Conservation (phyloP, 1,140 invertebrate species). For the Globodera rostochiensis region DNA sequence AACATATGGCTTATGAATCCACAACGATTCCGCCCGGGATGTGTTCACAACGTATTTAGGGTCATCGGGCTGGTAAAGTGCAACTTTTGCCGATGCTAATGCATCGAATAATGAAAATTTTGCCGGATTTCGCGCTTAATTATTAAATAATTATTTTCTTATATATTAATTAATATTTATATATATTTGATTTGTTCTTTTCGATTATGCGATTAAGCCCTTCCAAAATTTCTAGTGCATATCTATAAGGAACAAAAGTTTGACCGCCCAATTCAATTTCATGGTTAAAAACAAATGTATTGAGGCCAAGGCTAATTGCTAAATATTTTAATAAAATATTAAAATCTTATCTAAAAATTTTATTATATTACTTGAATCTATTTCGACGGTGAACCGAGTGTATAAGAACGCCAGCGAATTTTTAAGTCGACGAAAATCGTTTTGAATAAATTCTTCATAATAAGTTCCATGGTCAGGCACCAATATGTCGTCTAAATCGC, state of each 20-base stretch:
- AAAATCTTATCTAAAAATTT: no score
- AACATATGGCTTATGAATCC: not conserved
- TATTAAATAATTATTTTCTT: no score
- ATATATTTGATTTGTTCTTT: no score
- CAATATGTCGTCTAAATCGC: slow-evolving; percentile 54
- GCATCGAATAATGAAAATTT: not conserved
- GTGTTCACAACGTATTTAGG: not conserved
- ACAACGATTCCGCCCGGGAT: not conserved
- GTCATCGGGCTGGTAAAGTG: not conserved
- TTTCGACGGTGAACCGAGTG: not conserved
- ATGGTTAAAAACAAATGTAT: no score
- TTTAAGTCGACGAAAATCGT: not conserved
- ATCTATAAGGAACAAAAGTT: no score
- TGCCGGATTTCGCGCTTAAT: not conserved
- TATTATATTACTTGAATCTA: not conserved
- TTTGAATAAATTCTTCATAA: slow-evolving; percentile 26
- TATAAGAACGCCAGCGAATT: not conserved
- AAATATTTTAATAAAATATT: no score
- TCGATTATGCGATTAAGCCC: no score
- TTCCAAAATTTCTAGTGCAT: no score
- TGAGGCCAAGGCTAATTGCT: no score
- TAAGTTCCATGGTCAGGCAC: slow-evolving; percentile 41
- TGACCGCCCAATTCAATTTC: no score
- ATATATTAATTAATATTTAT: no score
- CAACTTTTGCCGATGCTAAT: not conserved